Base-by-base conservation (phyloP, 1,140 invertebrate species). In the Bursaphelenchus mucronatus region DNA sequence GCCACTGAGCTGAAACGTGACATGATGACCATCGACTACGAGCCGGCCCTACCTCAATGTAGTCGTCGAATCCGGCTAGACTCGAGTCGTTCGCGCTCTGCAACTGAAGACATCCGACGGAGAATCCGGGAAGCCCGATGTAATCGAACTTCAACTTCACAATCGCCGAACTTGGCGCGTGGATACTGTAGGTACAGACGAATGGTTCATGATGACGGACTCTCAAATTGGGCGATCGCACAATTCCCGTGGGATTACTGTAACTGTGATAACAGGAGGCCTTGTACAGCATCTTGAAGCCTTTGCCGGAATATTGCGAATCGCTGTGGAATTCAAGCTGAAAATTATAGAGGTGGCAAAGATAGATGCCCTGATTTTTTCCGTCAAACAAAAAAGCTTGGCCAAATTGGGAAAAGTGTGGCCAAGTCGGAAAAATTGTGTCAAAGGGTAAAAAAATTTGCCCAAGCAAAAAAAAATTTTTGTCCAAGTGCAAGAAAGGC, bases 311-410 rank as follows among this genome's bases (percentile, higher is more conserved):
- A 15, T 61, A 61, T 21, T 61, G 11, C 15, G 15, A 52, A 68
- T 84, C 82, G 6, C 82, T 76, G 19, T 73, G 69, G 67, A 84
- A 83, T 57, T 76, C 70, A 8, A 84, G 63, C 3, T 74, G 53
- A 52, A 71, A 10, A n/a, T n/a, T n/a, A 13, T 3, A 30, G 30
- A 30, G 30, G 30, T 30, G 30, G 5, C n/a, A n/a, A n/a, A n/a
- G n/a, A n/a, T n/a, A n/a, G n/a, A n/a, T n/a, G n/a, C n/a, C n/a
- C n/a, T n/a, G n/a, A n/a, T n/a, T n/a, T n/a, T n/a, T n/a, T n/a
- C n/a, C n/a, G n/a, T n/a, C n/a, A n/a, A n/a, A n/a, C n/a, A n/a
- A n/a, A n/a, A n/a, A n/a, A n/a, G n/a, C n/a, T n/a, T n/a, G n/a
- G n/a, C n/a, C n/a, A n/a, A n/a, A n/a, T n/a, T n/a, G n/a, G n/a